Evolutionary conservation across 2,888 invertebrate genomes (phyloP), one percentile per base, ranked within the genome.

Genomic region (Thyatira batis): DNA sequence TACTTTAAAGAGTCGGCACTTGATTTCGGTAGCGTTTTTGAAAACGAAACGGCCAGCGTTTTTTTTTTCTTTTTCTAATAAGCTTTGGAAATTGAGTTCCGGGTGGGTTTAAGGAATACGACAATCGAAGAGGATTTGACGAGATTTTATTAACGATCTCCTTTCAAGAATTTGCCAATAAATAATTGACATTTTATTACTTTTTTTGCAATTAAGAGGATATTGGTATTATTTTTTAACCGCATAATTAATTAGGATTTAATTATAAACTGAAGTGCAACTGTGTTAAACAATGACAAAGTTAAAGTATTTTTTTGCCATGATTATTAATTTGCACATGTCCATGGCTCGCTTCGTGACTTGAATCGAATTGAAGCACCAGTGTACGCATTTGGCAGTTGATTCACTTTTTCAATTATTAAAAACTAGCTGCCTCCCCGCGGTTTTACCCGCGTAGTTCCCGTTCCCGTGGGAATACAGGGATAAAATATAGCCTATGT

Each of bases 1-100:
- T 84, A 74, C 74, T 66, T 71, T 71, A 78, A 78, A 76, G 72
- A 75, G 74, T 78, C 87, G 82, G 76, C 82, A 83, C 80, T 82
- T 73, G 65, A 72, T 82, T 83, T 87, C 92, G 86, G 91, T 84
- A 89, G 91, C 92, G 65, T 82, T 80, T 78, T 82, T 80, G 75
- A 52, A 49, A 52, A 49, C 51, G 55, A 51, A 49, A 52, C 55
- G 39, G 39, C 2, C 39, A 17, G 17, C 13, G 17, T 45, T 50
- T 50, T 50, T 27, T 50, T 27, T 9, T 25, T 43, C 43, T 17
- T 50, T 50, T 8, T 67, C 67, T 61, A 59, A 52, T 53, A 50
- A 55, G 52, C 13, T 50, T 9, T 54, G 23, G n/a, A 48, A 66
- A 69, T 76, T 52, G 48, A 52, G 52, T 67, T 71, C 63, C 62